Conservation (phyloP, 2,888 invertebrate species). For the Ochropleura leucogaster region DNA sequence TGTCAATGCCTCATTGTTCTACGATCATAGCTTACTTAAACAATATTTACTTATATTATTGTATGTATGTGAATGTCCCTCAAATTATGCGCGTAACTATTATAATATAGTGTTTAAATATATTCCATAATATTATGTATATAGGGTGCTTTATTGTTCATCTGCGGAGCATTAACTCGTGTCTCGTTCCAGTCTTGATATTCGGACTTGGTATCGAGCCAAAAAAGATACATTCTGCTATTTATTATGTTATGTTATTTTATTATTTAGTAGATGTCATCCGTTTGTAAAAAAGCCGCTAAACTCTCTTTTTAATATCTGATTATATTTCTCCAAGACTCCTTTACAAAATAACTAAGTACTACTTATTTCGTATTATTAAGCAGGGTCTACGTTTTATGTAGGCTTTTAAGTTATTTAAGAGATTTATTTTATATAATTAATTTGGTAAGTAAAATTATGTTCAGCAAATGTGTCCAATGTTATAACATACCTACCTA, state of each 20-base stretch:
- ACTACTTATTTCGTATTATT: slow-evolving; percentile 80
- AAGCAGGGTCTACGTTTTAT: slow-evolving; percentile 88
- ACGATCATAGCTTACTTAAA: slow-evolving; percentile 54
- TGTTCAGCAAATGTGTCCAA: slow-evolving; percentile 63
- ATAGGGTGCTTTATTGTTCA: slow-evolving; percentile 57
- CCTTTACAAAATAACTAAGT: slow-evolving; percentile 70
- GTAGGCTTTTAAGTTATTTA: slow-evolving; percentile 87
- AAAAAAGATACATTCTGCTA: slow-evolving; percentile 35
- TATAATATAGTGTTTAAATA: slow-evolving; percentile 55
- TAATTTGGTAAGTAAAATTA: slow-evolving; percentile 66
- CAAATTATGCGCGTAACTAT: slow-evolving; percentile 43
- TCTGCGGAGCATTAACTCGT: slow-evolving; percentile 31
- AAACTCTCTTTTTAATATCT: slow-evolving; percentile 59
- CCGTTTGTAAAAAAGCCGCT: slow-evolving; percentile 57
- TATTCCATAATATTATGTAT: slow-evolving; percentile 62
- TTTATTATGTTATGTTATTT: slow-evolving; percentile 40
- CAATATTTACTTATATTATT: slow-evolving; percentile 53
- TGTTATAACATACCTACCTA: slow-evolving; percentile 53
- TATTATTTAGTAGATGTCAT: slow-evolving; percentile 59
- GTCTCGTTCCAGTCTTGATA: slow-evolving; percentile 38
- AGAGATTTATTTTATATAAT: slow-evolving; percentile 77
- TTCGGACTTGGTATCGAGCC: slow-evolving; percentile 41
- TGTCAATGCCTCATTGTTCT: slow-evolving; percentile 65
- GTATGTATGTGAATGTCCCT: slow-evolving; percentile 56
- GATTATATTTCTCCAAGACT: slow-evolving; percentile 69